Evolutionary conservation across 2,797 vertebrate species (phyloP), one percentile per base, ranked within the genome.

Genomic region (Uromys caudimaculatus): DNA sequence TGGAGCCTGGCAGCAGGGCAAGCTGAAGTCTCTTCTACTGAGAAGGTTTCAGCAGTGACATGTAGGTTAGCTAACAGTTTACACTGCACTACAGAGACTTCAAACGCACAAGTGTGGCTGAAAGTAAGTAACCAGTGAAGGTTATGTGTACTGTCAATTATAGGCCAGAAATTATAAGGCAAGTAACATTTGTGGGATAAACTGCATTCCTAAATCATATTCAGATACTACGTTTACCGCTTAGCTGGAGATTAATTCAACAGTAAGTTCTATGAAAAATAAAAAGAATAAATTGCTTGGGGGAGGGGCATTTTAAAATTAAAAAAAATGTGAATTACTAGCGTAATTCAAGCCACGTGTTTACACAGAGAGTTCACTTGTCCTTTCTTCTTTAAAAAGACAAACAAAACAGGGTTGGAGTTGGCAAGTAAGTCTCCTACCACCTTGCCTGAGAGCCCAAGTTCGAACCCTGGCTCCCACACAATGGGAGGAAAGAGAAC

Each of bases 141-240:
- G 38, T 82, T 54, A 93, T 50, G 19, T 56, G 9, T 75, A 64
- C 87, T 44, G 90, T 17, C 84, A 95, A 91, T 71, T 83, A 10
- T 8, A 93, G 17, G 52, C 92, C 35, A 92, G 76, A 96, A 93
- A 91, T 75, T 96, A 56, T 52, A 94, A 91, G 47, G n/a, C 77
- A n/a, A 50, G 69, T 81, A 73, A 9, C 56, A 90, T 64, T 95
- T 95, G 83, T 91, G 24, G 23, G 93, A 91, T 62, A 90, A 14
- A 85, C 14, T 93, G 12, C 94, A 76, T 64, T 95, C 56, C 58
- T 67, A 94, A 85, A 73, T 27, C 3, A 0, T 71, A 88, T 78
- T 94, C 81, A 94, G 86, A 64, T 79, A 91, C 44, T 73, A 96
- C 73, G 27, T 17, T 69, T 73, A 78, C 19, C 44, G 35, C 38